These are phyloP conservation scores for Passer domesticus DNA, from an alignment of 2,113 vertebrate genomes.

Conservation along the genomic window DNA sequence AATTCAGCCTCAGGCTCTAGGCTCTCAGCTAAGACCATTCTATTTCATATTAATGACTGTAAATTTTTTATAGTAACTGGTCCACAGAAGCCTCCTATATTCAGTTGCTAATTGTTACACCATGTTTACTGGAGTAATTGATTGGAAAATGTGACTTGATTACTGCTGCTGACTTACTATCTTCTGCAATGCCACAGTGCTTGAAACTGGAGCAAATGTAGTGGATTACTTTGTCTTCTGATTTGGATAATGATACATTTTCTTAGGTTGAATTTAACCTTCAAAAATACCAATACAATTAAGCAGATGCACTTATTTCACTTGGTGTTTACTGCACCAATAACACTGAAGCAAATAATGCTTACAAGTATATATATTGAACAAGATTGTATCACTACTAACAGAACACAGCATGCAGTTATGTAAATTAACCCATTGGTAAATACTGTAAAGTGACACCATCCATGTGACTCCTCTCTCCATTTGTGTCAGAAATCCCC, in stretches of 20 bases:
- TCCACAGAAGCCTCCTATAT: background rate
- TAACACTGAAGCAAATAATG: background rate
- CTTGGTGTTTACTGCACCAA: background rate
- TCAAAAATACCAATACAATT: background rate
- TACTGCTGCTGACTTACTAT: background rate
- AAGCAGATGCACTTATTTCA: background rate
- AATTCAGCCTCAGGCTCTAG: background rate
- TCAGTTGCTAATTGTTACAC: background rate
- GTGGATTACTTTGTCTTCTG: background rate
- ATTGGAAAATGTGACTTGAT: constrained; percentile 34
- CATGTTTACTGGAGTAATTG: constrained; percentile 6
- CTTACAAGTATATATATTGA: background rate
- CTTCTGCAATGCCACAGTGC: background rate
- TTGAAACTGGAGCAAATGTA: background rate
- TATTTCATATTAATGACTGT: background rate
- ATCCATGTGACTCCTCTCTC: background rate
- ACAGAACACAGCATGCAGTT: background rate
- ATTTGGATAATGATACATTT: background rate
- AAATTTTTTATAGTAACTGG: background rate
- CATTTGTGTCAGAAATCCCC: background rate
- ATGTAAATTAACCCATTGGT: background rate
- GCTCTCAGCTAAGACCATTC: background rate
- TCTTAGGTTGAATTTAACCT: background rate
- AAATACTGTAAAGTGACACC: background rate
- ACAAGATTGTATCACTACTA: background rate